A percentile compares a stretch with the other conserved stretches of the same genome.
Conservation (phyloP, 2,888 invertebrate species). For the Caenorhabditis sinica region DNA sequence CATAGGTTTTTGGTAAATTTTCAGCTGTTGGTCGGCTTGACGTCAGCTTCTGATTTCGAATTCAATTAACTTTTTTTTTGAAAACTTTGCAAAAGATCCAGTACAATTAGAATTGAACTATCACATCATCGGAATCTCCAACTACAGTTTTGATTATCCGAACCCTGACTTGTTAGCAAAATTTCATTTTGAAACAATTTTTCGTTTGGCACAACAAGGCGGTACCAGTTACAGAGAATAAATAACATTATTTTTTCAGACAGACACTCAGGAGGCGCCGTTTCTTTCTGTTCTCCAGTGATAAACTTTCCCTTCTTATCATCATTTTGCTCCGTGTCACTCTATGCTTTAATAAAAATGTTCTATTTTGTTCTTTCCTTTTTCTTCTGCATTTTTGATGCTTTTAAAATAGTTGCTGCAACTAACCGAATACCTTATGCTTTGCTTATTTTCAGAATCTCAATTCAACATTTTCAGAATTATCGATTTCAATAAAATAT, state of each 20-base stretch:
- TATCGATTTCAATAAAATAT: background rate
- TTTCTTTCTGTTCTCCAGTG: background rate
- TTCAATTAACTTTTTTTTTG: background rate
- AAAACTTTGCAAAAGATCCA: background rate
- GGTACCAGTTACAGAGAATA: constrained; percentile 12
- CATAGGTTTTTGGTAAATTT: constrained; percentile 1
- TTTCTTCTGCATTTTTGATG: background rate
- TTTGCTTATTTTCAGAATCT: background rate
- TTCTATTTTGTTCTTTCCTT: background rate
- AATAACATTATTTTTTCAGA: constrained; percentile 31
- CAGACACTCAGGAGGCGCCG: constrained; percentile 20
- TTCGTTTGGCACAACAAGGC: background rate
- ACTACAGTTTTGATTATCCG: no score
- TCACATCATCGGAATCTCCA: no score
- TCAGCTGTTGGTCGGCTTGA: constrained; percentile 13
- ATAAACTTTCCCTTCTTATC: constrained; percentile 1
- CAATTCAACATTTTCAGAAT: background rate
- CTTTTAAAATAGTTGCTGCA: constrained; percentile 2
- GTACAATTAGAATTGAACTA: background rate
- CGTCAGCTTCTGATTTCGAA: constrained; percentile 8
- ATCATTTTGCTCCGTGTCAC: constrained; percentile 2
- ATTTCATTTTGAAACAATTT: background rate
- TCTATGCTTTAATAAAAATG: constrained; percentile 6
- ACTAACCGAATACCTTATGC: background rate
- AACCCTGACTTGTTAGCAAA: no score